Base-by-base conservation (phyloP, 2,888 invertebrate genomes). In the Luperina testacea region DNA sequence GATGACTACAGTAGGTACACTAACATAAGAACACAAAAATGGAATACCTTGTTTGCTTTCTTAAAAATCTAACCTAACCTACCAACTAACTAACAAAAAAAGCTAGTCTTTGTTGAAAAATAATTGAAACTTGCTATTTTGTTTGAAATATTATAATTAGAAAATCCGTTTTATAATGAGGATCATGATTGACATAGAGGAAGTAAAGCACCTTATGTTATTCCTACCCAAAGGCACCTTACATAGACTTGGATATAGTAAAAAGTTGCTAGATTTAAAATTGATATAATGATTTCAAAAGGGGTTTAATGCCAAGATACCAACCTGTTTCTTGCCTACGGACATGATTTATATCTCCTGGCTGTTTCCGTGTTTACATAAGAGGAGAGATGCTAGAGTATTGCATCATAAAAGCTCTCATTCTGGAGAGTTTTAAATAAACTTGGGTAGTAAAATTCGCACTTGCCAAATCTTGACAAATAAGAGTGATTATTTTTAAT, bases 291-390 rank as follows among this genome's bases (percentile, higher is more conserved):
- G 67, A 75, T 75, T 84, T 87, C 75, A 87, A 85, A 87, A 77
- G 87, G 84, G 85, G 85, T 85, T 84, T 80, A 32, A 63, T 64
- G 70, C 59, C 70, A 45, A 75, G 87, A 67, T 84, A 78, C 53
- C 59, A 84, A 87, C 85, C 87, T 84, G 87, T 87, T 85, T 71
- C 68, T 63, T 65, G 70, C 79, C 84, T 48, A 69, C 64, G 85
- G 87, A 53, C 85, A 75, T 77, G 85, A 85, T 80, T 87, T 85
- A 85, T 85, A 85, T 81, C 85, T 72, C 57, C 75, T n/a, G 38
- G 27, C 64, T 75, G 81, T 85, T 87, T 85, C 85, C 85, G 85
- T 71, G 68, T 85, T 73, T 84, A 73, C 81, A 57, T 59, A 48
- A 70, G 45, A 75, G 67, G 70, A 78, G 57, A 83, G 78, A 70